phyloP scores from a whole-genome alignment of 2,797 vertebrate genomes.

The Cygnus olor region DNA sequence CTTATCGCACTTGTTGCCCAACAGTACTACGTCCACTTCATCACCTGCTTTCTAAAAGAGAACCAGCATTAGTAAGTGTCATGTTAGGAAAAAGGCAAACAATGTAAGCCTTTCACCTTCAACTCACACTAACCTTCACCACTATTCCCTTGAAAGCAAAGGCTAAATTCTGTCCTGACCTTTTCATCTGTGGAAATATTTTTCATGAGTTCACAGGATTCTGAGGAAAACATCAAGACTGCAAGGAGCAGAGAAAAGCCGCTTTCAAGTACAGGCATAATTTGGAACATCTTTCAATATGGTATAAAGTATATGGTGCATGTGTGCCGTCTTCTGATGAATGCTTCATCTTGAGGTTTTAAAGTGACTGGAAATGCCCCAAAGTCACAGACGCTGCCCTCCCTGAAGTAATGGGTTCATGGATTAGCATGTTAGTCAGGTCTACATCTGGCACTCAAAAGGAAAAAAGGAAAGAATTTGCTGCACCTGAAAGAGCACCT shows the following conservation, averaged over 20 bases:
- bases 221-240: background rate
- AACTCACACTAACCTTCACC: background rate
- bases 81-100: slow-evolving; percentile 9
- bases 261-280: background rate
- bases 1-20: slow-evolving; percentile 82
- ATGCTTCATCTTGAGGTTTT: background rate
- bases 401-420: background rate
- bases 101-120: background rate
- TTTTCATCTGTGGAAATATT: background rate
- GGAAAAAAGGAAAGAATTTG: slow-evolving; percentile 18
- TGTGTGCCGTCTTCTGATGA: slow-evolving; percentile 26
- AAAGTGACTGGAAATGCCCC: slow-evolving; percentile 26
- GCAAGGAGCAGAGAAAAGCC: background rate
- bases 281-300: background rate
- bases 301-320: slow-evolving; percentile 5
- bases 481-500: slow-evolving; percentile 39
- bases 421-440: background rate
- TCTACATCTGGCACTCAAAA: background rate
- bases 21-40: slow-evolving; percentile 76
- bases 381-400: slow-evolving; percentile 9
- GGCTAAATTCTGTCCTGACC: background rate
- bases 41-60: slow-evolving; percentile 77
- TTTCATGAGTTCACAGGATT: background rate
- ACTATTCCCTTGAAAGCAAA: background rate
- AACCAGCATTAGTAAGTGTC: slow-evolving; percentile 38